A percentile compares a stretch with the other conserved stretches of the same genome.
Evolutionary conservation across 2,888 invertebrate species (phyloP).

Genomic region (Prosapia bicincta): DNA sequence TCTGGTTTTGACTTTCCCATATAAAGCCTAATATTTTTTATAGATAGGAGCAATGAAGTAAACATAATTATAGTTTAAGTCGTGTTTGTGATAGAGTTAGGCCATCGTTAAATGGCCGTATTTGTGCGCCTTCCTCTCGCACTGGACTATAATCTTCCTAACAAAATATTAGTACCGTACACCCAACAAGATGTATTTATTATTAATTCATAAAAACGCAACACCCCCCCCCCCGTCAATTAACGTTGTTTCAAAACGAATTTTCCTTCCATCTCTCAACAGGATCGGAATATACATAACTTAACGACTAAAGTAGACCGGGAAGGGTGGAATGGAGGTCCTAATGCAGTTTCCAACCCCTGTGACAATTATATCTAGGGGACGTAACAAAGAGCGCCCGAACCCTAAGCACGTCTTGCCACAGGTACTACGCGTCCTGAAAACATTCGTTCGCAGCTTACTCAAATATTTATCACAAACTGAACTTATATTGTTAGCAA

Average conservation of each 20-base stretch:
- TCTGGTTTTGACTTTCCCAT: too few relatives aligned
- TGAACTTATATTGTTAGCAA: too few relatives aligned
- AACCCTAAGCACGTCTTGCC: background rate
- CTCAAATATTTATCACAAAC: too few relatives aligned
- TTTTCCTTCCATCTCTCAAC: background rate
- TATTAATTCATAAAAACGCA: background rate
- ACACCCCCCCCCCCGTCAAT: background rate
- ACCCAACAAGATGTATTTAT: too few relatives aligned
- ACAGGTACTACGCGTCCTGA: background rate
- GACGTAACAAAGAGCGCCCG: background rate
- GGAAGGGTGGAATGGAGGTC: background rate
- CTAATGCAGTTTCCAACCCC: slow-evolving; percentile 2
- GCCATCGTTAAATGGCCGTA: too few relatives aligned
- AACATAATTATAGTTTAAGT: too few relatives aligned
- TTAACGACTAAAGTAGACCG: background rate
- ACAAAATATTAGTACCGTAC: too few relatives aligned
- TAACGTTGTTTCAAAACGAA: background rate
- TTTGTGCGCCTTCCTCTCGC: too few relatives aligned
- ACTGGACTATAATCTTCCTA: too few relatives aligned
- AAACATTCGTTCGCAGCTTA: background rate
- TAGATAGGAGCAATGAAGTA: too few relatives aligned
- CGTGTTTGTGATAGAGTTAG: too few relatives aligned
- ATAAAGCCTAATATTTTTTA: too few relatives aligned
- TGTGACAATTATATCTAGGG: background rate
- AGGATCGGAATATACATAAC: background rate